These are phyloP conservation scores for Lasioglossum morio DNA, from an alignment of 2,888 invertebrate genomes.

Conservation along the genomic window DNA sequence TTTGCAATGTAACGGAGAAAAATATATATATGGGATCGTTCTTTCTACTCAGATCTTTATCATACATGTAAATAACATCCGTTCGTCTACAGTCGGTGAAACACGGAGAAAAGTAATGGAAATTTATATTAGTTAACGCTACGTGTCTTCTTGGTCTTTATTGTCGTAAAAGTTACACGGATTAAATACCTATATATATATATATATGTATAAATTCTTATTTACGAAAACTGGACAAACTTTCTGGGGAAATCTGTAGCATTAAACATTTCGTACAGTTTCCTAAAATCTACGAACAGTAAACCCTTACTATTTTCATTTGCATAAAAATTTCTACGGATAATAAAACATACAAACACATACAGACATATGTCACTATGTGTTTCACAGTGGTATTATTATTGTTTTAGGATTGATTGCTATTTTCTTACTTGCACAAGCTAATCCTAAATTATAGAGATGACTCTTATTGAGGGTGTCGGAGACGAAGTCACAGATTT, in stretches of 20 bases:
- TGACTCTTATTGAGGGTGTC: conserved; percentile 92
- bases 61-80: conserved; percentile 40
- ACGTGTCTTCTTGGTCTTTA: not conserved
- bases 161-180: conserved; percentile 2
- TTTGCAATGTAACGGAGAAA: conserved; percentile 10
- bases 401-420: not conserved
- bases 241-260: not conserved
- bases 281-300: not conserved
- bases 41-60: conserved; percentile 16
- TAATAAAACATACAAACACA: not conserved
- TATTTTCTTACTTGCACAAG: conserved; percentile 22
- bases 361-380: conserved; percentile 2
- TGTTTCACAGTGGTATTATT: conserved; percentile 2
- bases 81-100: not conserved
- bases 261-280: not conserved
- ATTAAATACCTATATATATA: not conserved
- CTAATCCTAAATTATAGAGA: conserved; percentile 81
- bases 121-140: conserved; percentile 18
- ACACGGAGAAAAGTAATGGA: conserved; percentile 31
- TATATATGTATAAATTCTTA: not conserved
- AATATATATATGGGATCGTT: conserved; percentile 21
- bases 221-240: conserved; percentile 23
- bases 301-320: not conserved
- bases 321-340: not conserved
- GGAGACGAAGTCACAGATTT: conserved; percentile 94